phyloP scores from a whole-genome alignment of 2,888 invertebrate genomes.

The Platycheirus albimanus region DNA sequence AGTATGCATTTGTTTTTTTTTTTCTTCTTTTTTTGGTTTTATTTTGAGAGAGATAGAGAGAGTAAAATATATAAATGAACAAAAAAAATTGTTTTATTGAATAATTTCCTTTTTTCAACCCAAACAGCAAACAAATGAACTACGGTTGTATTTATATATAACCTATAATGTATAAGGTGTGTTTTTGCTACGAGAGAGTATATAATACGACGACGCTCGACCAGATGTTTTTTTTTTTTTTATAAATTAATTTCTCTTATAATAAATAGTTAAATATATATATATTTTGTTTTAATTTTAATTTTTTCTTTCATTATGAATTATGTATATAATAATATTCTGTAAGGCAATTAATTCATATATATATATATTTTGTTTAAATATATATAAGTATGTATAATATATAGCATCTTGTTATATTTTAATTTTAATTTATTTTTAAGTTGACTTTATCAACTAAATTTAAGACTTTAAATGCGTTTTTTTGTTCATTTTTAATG shows the following conservation, averaged over 20 bases:
- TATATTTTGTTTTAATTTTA: slow-evolving; percentile 36
- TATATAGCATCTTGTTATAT: slow-evolving; percentile 70
- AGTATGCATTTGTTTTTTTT: slow-evolving; percentile 42
- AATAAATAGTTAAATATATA: slow-evolving; percentile 74
- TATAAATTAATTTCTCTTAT: slow-evolving; percentile 67
- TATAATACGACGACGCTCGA: slow-evolving; percentile 72
- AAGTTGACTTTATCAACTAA: slow-evolving; percentile 67
- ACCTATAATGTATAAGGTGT: slow-evolving; percentile 40
- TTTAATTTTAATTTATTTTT: slow-evolving; percentile 60
- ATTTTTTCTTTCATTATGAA: slow-evolving; percentile 58
- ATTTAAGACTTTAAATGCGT: slow-evolving; percentile 67
- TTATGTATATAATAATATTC: slow-evolving; percentile 75
- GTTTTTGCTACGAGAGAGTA: slow-evolving; percentile 68
- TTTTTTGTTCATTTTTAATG: slow-evolving; percentile 44
- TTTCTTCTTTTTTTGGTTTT: too few relatives aligned
- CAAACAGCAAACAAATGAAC: slow-evolving; percentile 55
- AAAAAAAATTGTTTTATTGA: slow-evolving; percentile 49
- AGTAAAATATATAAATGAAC: slow-evolving; percentile 52
- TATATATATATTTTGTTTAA: slow-evolving; percentile 62
- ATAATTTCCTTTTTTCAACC: slow-evolving; percentile 50
- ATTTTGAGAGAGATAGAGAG: slow-evolving; percentile 47
- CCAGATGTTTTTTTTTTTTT: slow-evolving; percentile 52
- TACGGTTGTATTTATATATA: slow-evolving; percentile 35
- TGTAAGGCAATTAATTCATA: slow-evolving; percentile 74
- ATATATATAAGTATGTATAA: slow-evolving; percentile 73